Evolutionary conservation across 2,888 invertebrate species (phyloP), one percentile per base, ranked within the genome.

Genomic region (Notocelia uddmanniana): DNA sequence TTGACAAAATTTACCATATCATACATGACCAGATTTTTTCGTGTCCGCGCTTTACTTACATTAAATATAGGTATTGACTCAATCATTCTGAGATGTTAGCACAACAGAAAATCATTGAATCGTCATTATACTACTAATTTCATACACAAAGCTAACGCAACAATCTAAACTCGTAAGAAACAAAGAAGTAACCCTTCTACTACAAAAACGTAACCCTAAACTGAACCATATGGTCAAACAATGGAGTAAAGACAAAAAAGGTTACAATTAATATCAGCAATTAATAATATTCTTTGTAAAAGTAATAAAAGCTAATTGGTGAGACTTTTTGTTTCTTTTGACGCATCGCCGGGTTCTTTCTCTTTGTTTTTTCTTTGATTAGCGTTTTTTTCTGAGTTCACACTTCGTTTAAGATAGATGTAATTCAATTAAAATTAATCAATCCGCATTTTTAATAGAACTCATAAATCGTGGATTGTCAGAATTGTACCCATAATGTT

Each of bases 231-330:
- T 89, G 89, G 79, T 78, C 48, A 72, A 78, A 87, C 82, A 86
- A 84, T 81, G 78, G 80, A 83, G 78, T 80, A 83, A 83, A 85
- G 88, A 89, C 87, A 90, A 91, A 89, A 87, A 86, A 85, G 79
- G 80, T 82, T 82, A 89, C 88, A 92, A 93, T 92, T 92, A 92
- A 92, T 91, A 89, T 88, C 85, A 80, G 83, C 88, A 90, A 92
- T 92, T 91, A 92, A 89, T 89, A 86, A 80, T 81, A 78, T 85
- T 87, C 87, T 86, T 91, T 90, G 87, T 90, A 68, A 76, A 79
- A 81, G 76, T 80, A 78, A 82, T 78, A 80, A 77, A 80, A 81
- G 78, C 75, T 69, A 74, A 77, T 78, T 75, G 74, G 74, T 77
- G 76, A 78, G 75, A 78, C 74, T 72, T 76, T 77, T 75, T 68